Conservation (phyloP, 2,113 vertebrate genomes). For the Aegithalos caudatus region DNA sequence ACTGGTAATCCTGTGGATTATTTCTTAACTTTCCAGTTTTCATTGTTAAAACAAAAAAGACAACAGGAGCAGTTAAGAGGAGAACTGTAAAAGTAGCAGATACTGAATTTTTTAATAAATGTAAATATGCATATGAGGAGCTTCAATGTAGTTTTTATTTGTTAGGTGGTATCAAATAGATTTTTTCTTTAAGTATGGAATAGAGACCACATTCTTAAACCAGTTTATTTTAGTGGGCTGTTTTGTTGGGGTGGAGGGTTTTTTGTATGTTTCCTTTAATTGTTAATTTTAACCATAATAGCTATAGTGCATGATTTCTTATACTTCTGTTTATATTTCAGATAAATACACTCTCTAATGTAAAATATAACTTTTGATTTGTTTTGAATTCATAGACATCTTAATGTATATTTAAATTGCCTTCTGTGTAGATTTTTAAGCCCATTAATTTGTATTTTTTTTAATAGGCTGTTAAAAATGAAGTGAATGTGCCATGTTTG, state of each 20-base stretch:
- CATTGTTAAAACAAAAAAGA: background rate
- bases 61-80: background rate
- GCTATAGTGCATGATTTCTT: background rate
- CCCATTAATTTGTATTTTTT: conserved; percentile 11
- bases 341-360: background rate
- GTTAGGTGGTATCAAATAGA: background rate
- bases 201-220: background rate
- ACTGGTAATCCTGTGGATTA: background rate
- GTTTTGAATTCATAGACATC: background rate
- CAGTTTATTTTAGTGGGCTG: background rate
- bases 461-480: conserved; percentile 96
- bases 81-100: background rate
- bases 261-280: background rate
- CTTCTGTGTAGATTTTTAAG: background rate
- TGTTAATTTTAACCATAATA: background rate
- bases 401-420: background rate
- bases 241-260: background rate
- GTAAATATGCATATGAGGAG: background rate
- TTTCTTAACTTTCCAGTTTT: background rate
- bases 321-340: background rate
- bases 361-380: background rate
- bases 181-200: background rate
- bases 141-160: background rate
- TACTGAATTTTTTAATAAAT: background rate
- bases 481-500: conserved; percentile 98